Evolutionary conservation across 2,888 invertebrate species (phyloP), one percentile per base, ranked within the genome.

Genomic region (Germaria angustata): DNA sequence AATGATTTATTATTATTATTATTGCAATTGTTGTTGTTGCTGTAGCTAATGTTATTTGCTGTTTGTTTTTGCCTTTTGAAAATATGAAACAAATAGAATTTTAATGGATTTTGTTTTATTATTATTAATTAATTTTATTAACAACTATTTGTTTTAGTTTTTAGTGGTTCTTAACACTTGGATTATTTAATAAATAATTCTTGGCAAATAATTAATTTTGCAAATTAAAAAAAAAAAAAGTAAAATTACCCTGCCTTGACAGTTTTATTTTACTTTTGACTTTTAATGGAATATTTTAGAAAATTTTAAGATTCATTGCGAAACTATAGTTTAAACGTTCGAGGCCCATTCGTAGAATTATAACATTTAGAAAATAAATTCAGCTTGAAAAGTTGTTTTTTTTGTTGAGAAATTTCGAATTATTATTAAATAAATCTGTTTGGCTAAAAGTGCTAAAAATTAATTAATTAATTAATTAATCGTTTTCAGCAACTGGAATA

Each of bases 111-210:
- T 66, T 22, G 9, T 53, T 39, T 63, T 39, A 11, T 49, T 39
- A 46, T 71, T 61, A 13, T 68, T 68, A 34, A 51, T 57, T 59
- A 63, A 55, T 63, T 63, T 36, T 63, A 63, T 71, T 71, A 78
- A 65, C 78, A 39, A 71, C 39, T 71, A 63, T 78, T 53, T 61
- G 36, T 77, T 51, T 39, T 32, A 9, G 9, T 20, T 49, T 44
- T 32, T 17, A 46, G 32, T 32, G 17, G 32, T 41, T 61, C 41
- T 61, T 6, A 41, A 59, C 24, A 61, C 4, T 46, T 28, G 32
- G 11, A 46, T 41, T 61, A 28, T 24, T 41, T 17, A 20, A 17
- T 13, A 59, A 51, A 66, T 9, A n/a, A 51, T 59, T 59, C 13
- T 46, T 51, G 15, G 24, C 6, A 44, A 46, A 15, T 61, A 59